These are phyloP conservation scores for Chymomyza procnemis DNA, from an alignment of 2,888 invertebrate genomes.

Conservation along the genomic window DNA sequence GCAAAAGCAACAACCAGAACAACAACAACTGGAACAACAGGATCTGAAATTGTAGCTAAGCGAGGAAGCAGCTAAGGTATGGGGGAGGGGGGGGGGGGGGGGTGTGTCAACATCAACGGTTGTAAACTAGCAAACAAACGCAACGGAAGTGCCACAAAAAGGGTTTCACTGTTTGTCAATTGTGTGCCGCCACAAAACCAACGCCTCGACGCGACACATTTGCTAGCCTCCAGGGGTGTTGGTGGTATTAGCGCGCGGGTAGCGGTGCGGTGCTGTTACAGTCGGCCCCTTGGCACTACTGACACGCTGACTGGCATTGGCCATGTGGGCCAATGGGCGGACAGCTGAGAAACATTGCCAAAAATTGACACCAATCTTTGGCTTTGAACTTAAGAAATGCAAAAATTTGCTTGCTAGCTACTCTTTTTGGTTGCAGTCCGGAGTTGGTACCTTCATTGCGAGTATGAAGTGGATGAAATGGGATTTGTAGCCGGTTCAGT, in stretches of 20 bases:
- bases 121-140: slow-evolving; percentile 68
- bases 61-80: background rate
- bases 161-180: slow-evolving; percentile 71
- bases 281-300: slow-evolving; percentile 54
- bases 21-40: slow-evolving; percentile 5
- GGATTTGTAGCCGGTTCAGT: background rate
- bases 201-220: slow-evolving; percentile 21
- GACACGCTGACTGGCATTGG: slow-evolving; percentile 52
- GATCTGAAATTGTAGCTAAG: background rate
- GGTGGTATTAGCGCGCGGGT: too few relatives aligned
- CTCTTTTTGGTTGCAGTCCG: background rate
- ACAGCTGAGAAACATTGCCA: too few relatives aligned
- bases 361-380: slow-evolving; percentile 31
- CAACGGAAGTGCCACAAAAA: slow-evolving; percentile 71
- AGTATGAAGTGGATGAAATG: background rate
- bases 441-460: background rate
- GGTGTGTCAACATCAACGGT: slow-evolving; percentile 9
- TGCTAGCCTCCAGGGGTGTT: background rate
- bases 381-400: slow-evolving; percentile 55
- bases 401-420: slow-evolving; percentile 53
- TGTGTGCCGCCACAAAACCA: slow-evolving; percentile 61
- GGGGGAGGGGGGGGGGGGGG: background rate
- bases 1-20: slow-evolving; percentile 17
- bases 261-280: background rate
- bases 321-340: background rate